Conservation (phyloP, 1,140 invertebrate genomes). For the Penaeus indicus region DNA sequence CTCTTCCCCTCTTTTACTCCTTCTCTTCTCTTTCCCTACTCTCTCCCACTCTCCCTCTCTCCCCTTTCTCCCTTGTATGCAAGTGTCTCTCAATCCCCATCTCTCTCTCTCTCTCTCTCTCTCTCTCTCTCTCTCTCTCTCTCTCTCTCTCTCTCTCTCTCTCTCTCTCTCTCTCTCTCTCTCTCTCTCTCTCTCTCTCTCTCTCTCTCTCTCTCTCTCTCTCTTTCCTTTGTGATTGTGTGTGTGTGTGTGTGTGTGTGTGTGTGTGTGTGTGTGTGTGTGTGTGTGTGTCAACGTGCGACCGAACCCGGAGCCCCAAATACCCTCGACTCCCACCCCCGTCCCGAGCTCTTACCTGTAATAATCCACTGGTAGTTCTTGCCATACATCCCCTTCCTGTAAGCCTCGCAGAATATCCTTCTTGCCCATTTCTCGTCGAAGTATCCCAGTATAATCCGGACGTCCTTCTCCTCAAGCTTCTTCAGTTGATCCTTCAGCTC, state of each 20-base stretch:
- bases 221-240: too few relatives aligned
- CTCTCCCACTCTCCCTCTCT: too few relatives aligned
- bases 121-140: conserved; percentile 30
- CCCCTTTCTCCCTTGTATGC: too few relatives aligned
- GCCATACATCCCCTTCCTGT: conserved; percentile 81
- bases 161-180: conserved; percentile 4
- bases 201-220: too few relatives aligned
- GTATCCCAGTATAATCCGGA: conserved; percentile 95
- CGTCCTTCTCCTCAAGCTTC: conserved; percentile 92
- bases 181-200: neutral
- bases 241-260: too few relatives aligned
- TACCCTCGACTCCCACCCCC: conserved; percentile 78
- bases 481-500: conserved; percentile 86
- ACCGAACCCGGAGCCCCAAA: neutral
- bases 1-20: too few relatives aligned
- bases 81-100: too few relatives aligned
- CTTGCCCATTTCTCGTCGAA: conserved; percentile 96
- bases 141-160: conserved; percentile 36
- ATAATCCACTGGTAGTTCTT: conserved; percentile 97
- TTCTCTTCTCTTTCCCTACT: too few relatives aligned
- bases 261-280: neutral
- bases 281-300: neutral
- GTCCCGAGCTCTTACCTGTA: conserved; percentile 68
- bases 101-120: conserved; percentile 14
- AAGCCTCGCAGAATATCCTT: conserved; percentile 93